Base-by-base conservation (phyloP, 2,888 invertebrate genomes). In the Eupithecia abbreviata region DNA sequence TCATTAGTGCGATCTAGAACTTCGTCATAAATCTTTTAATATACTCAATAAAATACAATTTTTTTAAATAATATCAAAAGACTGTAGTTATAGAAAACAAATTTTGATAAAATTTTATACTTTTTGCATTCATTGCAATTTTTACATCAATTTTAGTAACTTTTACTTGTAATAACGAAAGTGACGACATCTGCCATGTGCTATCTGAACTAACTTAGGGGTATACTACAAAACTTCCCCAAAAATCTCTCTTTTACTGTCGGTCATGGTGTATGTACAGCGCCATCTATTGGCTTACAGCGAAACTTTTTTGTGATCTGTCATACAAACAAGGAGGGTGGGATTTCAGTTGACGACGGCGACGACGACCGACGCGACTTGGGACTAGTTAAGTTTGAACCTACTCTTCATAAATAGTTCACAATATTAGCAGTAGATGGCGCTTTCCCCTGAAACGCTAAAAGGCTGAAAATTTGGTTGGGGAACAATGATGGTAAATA, bases 1-100 rank as follows among this genome's bases (percentile, higher is more conserved):
- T 74, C 67, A 18, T 66, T 79, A 77, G 81, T 79, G 85, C 80
- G 82, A 81, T 84, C 47, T 80, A 83, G 79, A 55, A 41, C 41
- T 55, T 65, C 3, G 1, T 13, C 13, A 13, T 41, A 65, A 13
- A 55, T 9, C 7, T 55, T 58, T 58, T 2, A 18, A 18, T 18
- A 10, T 58, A n/a, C 3, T 6, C 4, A 15, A 51, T 3, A 51
- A 15, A 4, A 13, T 15, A 4, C 15, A 51, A 0, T 5, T n/a
- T 55, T 55, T 55, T 55, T 7, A 2, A 3, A n/a, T n/a, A n/a
- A n/a, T 2, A 55, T 55, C 1, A 55, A 6, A n/a, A 55, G 7
- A 1, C 2, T 3, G 2, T 58, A 10, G 58, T 58, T 18, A 18
- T 2, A 30, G 18, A 4, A 18, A 58, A 30, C 30, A 30, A 58